A percentile compares a stretch with the other conserved stretches of the same genome.
phyloP scores from a whole-genome alignment of 2,113 vertebrate genomes.

The Sula dactylatra region DNA sequence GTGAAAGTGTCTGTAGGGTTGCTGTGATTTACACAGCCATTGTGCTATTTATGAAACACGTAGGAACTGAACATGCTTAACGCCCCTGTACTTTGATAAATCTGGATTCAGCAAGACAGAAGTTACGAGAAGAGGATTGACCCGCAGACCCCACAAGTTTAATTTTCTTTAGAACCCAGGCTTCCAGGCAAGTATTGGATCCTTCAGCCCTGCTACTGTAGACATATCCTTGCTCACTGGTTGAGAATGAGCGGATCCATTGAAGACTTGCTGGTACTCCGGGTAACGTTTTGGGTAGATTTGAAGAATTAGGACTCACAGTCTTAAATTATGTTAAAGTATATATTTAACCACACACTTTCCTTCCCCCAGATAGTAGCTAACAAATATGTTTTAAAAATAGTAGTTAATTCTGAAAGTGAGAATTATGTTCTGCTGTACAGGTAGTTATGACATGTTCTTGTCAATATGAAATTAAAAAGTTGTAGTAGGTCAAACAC shows the following conservation, averaged over 20 bases:
- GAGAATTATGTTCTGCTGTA: not conserved
- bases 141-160: not conserved
- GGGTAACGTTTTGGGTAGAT: not conserved
- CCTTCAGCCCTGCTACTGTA: not conserved
- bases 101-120: not conserved
- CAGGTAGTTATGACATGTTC: not conserved
- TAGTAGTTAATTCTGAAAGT: not conserved
- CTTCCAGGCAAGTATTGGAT: not conserved
- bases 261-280: not conserved
- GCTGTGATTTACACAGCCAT: not conserved
- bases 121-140: not conserved
- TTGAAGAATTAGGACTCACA: not conserved
- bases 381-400: not conserved
- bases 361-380: not conserved
- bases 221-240: not conserved
- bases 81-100: not conserved
- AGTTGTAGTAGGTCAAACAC: not conserved
- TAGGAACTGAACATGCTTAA: not conserved
- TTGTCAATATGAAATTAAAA: not conserved
- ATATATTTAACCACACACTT: not conserved
- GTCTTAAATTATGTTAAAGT: not conserved
- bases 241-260: not conserved
- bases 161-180: not conserved
- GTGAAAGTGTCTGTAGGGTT: not conserved
- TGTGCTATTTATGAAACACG: not conserved